Evolutionary conservation across 2,888 invertebrate genomes (phyloP), one percentile per base, ranked within the genome.

Genomic region (Chirona hameri): DNA sequence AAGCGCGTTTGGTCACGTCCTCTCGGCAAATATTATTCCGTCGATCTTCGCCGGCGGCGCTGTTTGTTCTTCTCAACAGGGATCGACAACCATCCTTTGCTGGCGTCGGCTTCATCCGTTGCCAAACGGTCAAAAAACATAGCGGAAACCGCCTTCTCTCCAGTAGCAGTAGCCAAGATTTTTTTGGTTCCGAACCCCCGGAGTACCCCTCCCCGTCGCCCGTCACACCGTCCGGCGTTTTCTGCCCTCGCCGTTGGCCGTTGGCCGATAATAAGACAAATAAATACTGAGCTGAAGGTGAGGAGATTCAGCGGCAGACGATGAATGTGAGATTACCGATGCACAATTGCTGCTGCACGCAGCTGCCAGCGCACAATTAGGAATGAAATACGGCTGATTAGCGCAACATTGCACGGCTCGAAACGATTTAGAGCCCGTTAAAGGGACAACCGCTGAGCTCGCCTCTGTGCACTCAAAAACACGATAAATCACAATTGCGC

Each of bases 361-460:
- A 15, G 4, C 72, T 72, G 72, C 72, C 31, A 72, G 10, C 52
- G 52, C 72, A 72, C 76, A 76, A 76, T 76, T 76, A 76, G 21
- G 12, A 10, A 12, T 76, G 76, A 76, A 46, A 39, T 76, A 76
- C 24, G 76, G 76, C 76, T 76, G 76, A 76, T 76, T 76, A 76
- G 76, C 21, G 39, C 15, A 24, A 46, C 76, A 76, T 46, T 39
- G 76, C 21, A 24, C 76, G 24, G 76, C 46, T 0, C 52, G 21
- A 27, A 7, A 21, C 76, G 76, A 76, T 76, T 76, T 76, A 76
- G 18, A 76, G 76, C 76, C 46, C 46, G 76, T 39, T 76, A 76
- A 76, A 76, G 76, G 76, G 76, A 76, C 76, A 76, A 76, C 39
- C 76, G 76, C 46, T 46, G 76, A 72, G 72, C 18, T 29, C 24